These are phyloP conservation scores for Chaitophorus viminalis DNA, from an alignment of 2,888 invertebrate species.

Conservation along the genomic window DNA sequence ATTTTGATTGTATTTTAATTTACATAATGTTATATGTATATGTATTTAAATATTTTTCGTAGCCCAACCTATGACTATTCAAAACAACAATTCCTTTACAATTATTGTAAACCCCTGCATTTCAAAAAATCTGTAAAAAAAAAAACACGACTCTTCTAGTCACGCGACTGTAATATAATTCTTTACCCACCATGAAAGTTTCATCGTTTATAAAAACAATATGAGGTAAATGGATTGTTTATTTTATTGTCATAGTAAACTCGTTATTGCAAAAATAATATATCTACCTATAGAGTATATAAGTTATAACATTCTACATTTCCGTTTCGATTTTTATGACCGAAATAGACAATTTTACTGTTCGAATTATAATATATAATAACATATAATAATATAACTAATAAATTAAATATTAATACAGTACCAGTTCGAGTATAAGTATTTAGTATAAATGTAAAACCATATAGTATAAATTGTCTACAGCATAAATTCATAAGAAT, in stretches of 20 bases:
- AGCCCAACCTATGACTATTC: too few species aligned
- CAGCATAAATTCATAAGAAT: too few species aligned
- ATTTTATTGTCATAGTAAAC: conserved; percentile 56
- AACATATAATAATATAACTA: too few species aligned
- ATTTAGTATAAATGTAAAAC: too few species aligned
- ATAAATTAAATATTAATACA: too few species aligned
- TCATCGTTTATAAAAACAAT: conserved; percentile 44
- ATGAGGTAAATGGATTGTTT: conserved; percentile 45
- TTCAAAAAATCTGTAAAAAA: conserved; percentile 10
- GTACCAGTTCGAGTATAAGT: too few species aligned
- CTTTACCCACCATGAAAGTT: conserved; percentile 24
- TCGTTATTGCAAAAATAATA: conserved; percentile 9
- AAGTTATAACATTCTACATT: not conserved
- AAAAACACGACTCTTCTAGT: conserved; percentile 15
- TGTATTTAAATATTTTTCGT: too few species aligned
- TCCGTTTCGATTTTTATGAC: not conserved
- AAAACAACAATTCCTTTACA: not conserved
- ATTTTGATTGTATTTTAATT: too few species aligned
- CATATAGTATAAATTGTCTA: too few species aligned
- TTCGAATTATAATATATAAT: too few species aligned
- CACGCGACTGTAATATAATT: conserved; percentile 60
- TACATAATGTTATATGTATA: too few species aligned
- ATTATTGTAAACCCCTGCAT: conserved; percentile 46
- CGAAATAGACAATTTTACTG: too few species aligned
- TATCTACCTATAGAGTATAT: not conserved